Evolutionary conservation across 2,797 vertebrate genomes (phyloP).

Genomic region (Amblyopsis hoosieri): DNA sequence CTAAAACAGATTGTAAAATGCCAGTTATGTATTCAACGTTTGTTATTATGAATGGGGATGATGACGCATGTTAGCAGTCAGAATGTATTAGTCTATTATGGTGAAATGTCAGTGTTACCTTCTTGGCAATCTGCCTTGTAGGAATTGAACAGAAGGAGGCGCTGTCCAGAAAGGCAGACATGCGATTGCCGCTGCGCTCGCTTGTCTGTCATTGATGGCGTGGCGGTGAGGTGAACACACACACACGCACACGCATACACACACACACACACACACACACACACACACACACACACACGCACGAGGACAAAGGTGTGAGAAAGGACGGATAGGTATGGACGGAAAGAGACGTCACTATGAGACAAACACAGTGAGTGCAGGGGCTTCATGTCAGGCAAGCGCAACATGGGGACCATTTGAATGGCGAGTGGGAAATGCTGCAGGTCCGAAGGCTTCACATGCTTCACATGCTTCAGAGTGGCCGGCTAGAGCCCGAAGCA

Average conservation of each 20-base stretch:
- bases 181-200: slow-evolving; percentile 85
- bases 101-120: slow-evolving; percentile 81
- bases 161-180: slow-evolving; percentile 89
- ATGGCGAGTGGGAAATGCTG: no score
- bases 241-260: slow-evolving; percentile 42
- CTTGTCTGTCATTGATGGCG: slow-evolving; percentile 78
- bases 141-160: slow-evolving; percentile 81
- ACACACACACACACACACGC: slow-evolving; percentile 62
- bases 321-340: slow-evolving; percentile 50
- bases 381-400: slow-evolving; percentile 24
- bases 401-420: not conserved
- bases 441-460: no score
- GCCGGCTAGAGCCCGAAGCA: no score
- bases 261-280: slow-evolving; percentile 65
- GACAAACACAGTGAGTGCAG: slow-evolving; percentile 25
- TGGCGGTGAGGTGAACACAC: slow-evolving; percentile 70
- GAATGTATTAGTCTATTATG: slow-evolving; percentile 26
- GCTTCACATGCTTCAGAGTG: no score
- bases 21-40: not conserved
- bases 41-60: slow-evolving; percentile 33
- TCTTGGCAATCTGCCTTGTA: slow-evolving; percentile 83
- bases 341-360: slow-evolving; percentile 37
- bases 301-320: slow-evolving; percentile 69
- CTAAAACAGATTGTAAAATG: not conserved
- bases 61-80: slow-evolving; percentile 28